Conservation (phyloP, 2,888 invertebrate species). For the Cecidostiba fungosa region DNA sequence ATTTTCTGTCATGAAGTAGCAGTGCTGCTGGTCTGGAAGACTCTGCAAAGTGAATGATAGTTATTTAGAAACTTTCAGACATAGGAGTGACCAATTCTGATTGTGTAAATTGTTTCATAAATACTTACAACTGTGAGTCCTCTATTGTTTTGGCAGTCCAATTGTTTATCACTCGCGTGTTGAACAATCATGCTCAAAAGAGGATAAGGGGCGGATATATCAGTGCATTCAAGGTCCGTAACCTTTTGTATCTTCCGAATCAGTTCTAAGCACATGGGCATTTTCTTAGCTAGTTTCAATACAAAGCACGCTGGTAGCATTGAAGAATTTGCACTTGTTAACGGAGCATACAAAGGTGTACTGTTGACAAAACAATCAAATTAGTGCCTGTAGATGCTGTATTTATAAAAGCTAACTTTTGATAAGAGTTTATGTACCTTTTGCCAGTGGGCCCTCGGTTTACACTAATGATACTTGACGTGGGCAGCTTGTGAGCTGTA, state of each 20-base stretch:
- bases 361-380: constrained; percentile 75
- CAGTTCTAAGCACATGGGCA: constrained; percentile 91
- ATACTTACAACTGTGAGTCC: constrained; percentile 92
- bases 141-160: constrained; percentile 87
- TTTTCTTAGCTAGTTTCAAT: constrained; percentile 89
- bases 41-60: constrained; percentile 82
- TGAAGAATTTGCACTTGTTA: constrained; percentile 92
- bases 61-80: background rate
- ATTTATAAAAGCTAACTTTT: background rate
- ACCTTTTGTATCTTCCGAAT: constrained; percentile 86
- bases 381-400: background rate
- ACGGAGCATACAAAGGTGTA: constrained; percentile 89
- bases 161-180: constrained; percentile 88
- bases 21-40: constrained; percentile 95
- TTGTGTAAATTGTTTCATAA: background rate
- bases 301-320: constrained; percentile 95
- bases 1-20: constrained; percentile 95
- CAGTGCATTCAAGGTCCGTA: constrained; percentile 83
- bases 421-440: constrained; percentile 81
- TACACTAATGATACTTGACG: constrained; percentile 86
- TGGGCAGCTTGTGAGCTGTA: constrained; percentile 91
- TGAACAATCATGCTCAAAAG: constrained; percentile 90
- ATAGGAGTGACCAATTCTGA: background rate
- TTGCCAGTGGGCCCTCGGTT: constrained; percentile 88
- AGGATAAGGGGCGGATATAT: constrained; percentile 83